Percentiles rank a stretch among this genome's conserved stretches.
phyloP scores from a whole-genome alignment of 2,888 invertebrate genomes.

The Drosophila picticornis region DNA sequence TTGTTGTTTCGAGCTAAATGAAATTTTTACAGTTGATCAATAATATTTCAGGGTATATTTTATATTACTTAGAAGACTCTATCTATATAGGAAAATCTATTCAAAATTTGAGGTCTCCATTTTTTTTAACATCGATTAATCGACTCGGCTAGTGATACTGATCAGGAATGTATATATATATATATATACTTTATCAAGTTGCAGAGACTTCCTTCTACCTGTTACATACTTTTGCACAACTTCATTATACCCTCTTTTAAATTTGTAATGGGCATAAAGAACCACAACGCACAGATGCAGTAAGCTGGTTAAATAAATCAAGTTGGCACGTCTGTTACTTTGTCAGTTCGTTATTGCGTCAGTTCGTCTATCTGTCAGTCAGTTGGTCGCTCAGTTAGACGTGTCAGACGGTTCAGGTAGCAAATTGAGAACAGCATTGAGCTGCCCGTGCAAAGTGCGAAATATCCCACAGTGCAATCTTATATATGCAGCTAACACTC shows the following conservation, averaged over 20 bases:
- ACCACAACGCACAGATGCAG: slow-evolving; percentile 26
- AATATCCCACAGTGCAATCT: slow-evolving; percentile 76
- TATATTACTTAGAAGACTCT: background rate
- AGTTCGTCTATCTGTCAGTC: background rate
- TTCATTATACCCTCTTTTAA: background rate
- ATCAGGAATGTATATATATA: background rate
- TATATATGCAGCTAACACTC: slow-evolving; percentile 23
- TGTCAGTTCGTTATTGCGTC: background rate
- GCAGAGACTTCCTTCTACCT: background rate
- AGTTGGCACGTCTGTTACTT: slow-evolving; percentile 17
- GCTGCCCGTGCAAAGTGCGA: slow-evolving; percentile 70
- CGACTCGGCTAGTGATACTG: background rate
- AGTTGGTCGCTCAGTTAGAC: slow-evolving; percentile 11
- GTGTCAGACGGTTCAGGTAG: slow-evolving; percentile 41
- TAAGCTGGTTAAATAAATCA: slow-evolving; percentile 46
- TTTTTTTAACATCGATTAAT: background rate
- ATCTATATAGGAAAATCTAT: background rate
- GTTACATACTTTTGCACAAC: background rate
- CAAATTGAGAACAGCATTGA: slow-evolving; percentile 56
- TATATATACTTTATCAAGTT: background rate
- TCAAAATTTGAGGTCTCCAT: background rate
- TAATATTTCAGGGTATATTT: background rate
- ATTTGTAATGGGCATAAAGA: background rate
- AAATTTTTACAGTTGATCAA: background rate
- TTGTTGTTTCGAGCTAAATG: too few relatives aligned